Percentiles rank a stretch among this genome's conserved stretches.
Conservation (phyloP, 2,797 vertebrate genomes). For the Chaunax sp. region DNA sequence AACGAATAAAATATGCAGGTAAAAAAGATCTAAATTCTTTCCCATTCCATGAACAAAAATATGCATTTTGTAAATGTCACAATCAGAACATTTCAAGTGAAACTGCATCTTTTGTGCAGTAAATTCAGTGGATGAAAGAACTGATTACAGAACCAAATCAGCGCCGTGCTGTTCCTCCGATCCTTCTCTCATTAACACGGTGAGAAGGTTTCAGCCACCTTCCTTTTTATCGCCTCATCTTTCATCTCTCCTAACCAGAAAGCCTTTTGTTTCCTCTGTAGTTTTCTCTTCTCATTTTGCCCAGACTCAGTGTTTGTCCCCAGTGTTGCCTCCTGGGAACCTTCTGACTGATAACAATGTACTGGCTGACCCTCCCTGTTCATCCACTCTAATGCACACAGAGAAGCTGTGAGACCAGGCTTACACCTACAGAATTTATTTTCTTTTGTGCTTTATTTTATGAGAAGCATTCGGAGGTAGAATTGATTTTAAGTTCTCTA, state of each 20-base stretch:
- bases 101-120: no score
- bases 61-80: no score
- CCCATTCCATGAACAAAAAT: background rate
- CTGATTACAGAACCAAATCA: background rate
- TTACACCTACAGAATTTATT: constrained; percentile 5
- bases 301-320: constrained; percentile 24
- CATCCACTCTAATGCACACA: constrained; percentile 33
- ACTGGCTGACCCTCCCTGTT: constrained; percentile 19
- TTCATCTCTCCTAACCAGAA: constrained; percentile 24
- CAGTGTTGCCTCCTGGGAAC: constrained; percentile 39
- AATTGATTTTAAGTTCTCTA: constrained; percentile 10
- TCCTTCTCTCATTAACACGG: background rate
- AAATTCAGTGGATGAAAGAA: background rate
- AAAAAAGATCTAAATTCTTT: background rate
- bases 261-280: background rate
- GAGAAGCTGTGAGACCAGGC: constrained; percentile 5
- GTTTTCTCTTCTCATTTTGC: constrained; percentile 38
- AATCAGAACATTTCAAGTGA: no score
- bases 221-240: constrained; percentile 19
- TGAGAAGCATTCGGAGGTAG: constrained; percentile 1
- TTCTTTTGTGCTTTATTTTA: constrained; percentile 26
- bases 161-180: background rate
- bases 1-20: background rate
- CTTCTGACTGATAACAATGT: constrained; percentile 41
- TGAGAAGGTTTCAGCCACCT: background rate